These are phyloP conservation scores for Caenorhabditis virilis DNA, from an alignment of 2,888 invertebrate genomes.

Conservation along the genomic window DNA sequence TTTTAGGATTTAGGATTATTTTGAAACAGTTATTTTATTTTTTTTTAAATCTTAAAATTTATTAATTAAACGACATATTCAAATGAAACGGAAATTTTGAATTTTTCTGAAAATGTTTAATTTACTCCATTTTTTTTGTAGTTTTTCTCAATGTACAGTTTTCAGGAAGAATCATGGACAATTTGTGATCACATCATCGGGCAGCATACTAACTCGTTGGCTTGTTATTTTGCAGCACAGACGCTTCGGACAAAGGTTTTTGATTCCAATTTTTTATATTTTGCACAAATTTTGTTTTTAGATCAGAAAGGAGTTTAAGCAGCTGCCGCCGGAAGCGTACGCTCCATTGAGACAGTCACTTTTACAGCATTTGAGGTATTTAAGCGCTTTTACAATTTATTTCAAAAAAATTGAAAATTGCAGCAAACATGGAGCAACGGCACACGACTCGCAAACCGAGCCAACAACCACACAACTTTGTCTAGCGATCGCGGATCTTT, in stretches of 20 bases:
- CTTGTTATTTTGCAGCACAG: slow-evolving; percentile 89
- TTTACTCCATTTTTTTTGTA: no score
- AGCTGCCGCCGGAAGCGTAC: slow-evolving; percentile 68
- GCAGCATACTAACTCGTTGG: slow-evolving; percentile 75
- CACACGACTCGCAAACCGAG: slow-evolving; percentile 46
- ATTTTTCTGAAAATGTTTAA: no score
- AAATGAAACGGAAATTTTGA: no score
- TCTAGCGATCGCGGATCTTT: slow-evolving; percentile 88
- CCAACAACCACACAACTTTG: slow-evolving; percentile 87
- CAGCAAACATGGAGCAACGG: slow-evolving; percentile 31
- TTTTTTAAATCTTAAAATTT: no score
- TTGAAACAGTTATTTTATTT: no score
- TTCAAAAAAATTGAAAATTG: no score
- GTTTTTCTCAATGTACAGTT: no score
- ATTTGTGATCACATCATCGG: slow-evolving; percentile 90
- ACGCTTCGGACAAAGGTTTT: slow-evolving; percentile 78
- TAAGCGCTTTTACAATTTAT: not conserved
- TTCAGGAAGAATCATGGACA: slow-evolving; percentile 93
- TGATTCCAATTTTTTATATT: not conserved
- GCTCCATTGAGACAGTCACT: slow-evolving; percentile 87
- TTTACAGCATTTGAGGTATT: slow-evolving; percentile 78
- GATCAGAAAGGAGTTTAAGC: slow-evolving; percentile 46
- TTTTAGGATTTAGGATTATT: no score
- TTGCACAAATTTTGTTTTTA: slow-evolving; percentile 12
- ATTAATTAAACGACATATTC: no score